phyloP scores from a whole-genome alignment of 1,140 invertebrate genomes.

The Prorops nasuta region DNA sequence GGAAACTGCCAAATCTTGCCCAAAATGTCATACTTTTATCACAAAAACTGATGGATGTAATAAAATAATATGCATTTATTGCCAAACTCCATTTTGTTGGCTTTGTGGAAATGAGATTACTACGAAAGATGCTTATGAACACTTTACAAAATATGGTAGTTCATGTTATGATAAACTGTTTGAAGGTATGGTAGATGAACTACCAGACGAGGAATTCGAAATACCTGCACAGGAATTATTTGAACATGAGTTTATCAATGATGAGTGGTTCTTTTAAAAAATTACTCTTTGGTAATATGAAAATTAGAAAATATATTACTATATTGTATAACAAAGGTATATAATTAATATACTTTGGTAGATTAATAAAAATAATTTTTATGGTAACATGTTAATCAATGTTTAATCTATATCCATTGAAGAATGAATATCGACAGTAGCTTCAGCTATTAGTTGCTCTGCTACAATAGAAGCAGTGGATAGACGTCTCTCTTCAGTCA shows the following conservation, averaged over 20 bases:
- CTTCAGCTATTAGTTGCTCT: slow-evolving; percentile 37
- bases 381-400: too few relatives aligned
- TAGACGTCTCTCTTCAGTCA: slow-evolving; percentile 29
- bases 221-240: too few relatives aligned
- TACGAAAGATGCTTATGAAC: slow-evolving; percentile 58
- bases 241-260: too few relatives aligned
- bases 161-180: slow-evolving; percentile 16
- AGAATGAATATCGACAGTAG: slow-evolving; percentile 35
- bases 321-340: too few relatives aligned
- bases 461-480: slow-evolving; percentile 36
- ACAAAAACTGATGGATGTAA: slow-evolving; percentile 69
- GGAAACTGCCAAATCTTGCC: slow-evolving; percentile 62
- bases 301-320: too few relatives aligned
- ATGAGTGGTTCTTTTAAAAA: too few relatives aligned
- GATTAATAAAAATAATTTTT: too few relatives aligned
- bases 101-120: slow-evolving; percentile 56
- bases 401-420: not conserved
- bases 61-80: slow-evolving; percentile 66
- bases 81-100: slow-evolving; percentile 65
- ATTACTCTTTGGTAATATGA: slow-evolving; percentile 19
- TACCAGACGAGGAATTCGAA: slow-evolving; percentile 5
- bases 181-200: slow-evolving; percentile 7
- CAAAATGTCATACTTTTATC: slow-evolving; percentile 60
- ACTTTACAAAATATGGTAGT: slow-evolving; percentile 50
- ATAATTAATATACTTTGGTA: too few relatives aligned